phyloP scores from a whole-genome alignment of 2,113 vertebrate genomes.

The Tragulus kanchil region DNA sequence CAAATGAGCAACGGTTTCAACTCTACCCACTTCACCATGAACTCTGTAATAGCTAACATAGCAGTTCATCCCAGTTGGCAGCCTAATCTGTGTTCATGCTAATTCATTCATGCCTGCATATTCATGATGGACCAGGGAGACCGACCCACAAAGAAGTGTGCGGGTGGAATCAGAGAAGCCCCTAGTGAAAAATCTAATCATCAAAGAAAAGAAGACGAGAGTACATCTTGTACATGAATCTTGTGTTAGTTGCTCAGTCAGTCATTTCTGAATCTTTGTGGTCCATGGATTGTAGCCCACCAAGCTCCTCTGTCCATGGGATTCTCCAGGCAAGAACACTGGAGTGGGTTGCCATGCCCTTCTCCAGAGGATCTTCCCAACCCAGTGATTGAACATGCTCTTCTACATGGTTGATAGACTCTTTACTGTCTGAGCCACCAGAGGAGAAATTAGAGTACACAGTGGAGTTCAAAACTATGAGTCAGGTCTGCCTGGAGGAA shows the following conservation, averaged over 20 bases:
- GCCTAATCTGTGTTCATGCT: neutral
- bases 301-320: too few species aligned
- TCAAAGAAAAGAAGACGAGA: neutral
- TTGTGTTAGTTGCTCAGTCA: too few species aligned
- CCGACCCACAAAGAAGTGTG: neutral
- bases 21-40: neutral
- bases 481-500: neutral
- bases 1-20: neutral
- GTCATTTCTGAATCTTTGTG: too few species aligned
- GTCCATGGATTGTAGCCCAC: too few species aligned
- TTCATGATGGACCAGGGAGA: neutral
- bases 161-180: neutral
- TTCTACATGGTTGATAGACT: too few species aligned
- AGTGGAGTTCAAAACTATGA: neutral
- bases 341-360: too few species aligned
- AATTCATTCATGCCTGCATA: neutral
- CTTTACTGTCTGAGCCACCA: too few species aligned
- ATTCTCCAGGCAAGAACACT: too few species aligned
- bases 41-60: neutral
- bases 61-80: neutral
- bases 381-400: too few species aligned
- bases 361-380: too few species aligned
- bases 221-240: neutral
- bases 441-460: neutral
- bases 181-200: neutral